Conservation (phyloP, 2,888 invertebrate genomes). For the Leptopilina myrica region DNA sequence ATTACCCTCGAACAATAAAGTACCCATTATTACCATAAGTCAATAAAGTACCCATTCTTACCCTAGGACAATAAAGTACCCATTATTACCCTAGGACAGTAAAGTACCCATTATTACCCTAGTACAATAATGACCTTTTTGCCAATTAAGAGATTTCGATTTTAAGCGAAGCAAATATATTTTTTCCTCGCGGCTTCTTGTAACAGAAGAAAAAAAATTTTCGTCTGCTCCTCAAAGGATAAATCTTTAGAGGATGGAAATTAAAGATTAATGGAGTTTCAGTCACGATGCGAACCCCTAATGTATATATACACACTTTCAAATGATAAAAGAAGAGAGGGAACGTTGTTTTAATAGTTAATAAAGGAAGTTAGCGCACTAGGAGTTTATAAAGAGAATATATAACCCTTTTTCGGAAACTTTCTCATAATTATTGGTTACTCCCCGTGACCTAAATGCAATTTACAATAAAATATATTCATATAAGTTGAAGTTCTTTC, state of each 20-base stretch:
- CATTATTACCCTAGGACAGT: too few species aligned
- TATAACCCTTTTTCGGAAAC: slow-evolving; percentile 4
- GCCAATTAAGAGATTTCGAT: too few species aligned
- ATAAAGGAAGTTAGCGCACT: slow-evolving; percentile 8
- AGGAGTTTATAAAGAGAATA: neutral
- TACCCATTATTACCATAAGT: too few species aligned
- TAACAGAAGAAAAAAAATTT: neutral
- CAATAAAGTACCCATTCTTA: too few species aligned
- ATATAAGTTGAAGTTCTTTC: neutral
- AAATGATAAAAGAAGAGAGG: neutral
- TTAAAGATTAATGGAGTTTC: slow-evolving; percentile 12
- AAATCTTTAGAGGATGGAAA: neutral
- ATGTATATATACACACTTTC: neutral
- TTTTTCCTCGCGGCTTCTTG: too few species aligned
- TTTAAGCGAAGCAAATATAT: too few species aligned
- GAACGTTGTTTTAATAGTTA: neutral
- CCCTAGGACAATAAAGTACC: too few species aligned
- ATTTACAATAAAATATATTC: too few species aligned
- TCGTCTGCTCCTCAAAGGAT: neutral
- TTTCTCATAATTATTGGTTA: slow-evolving; percentile 38
- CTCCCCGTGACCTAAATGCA: slow-evolving; percentile 3
- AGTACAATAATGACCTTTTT: too few species aligned
- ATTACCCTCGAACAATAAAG: too few species aligned
- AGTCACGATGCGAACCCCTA: neutral
- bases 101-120: too few species aligned